Percentiles rank a stretch among this genome's conserved stretches.
phyloP scores from a whole-genome alignment of 2,113 vertebrate genomes.

The Phoxinus phoxinus region DNA sequence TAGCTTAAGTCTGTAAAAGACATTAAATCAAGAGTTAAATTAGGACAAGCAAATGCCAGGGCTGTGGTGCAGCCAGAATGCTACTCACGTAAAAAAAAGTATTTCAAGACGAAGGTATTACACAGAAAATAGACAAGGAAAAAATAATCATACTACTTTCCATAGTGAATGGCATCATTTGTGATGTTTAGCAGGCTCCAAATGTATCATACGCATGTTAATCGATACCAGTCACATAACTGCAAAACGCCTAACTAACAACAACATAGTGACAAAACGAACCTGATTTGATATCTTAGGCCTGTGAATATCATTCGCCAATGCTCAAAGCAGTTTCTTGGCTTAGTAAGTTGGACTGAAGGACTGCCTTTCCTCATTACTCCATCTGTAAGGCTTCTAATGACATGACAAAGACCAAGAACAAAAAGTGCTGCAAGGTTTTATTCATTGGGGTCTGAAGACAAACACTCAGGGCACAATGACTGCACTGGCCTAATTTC shows the following conservation, averaged over 20 bases:
- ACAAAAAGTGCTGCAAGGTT: conserved; percentile 59
- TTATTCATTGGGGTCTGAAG: conserved; percentile 51
- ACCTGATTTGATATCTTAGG: background rate
- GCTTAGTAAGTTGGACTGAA: conserved; percentile 51
- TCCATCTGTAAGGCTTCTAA: conserved; percentile 57
- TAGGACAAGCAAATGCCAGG: conserved; percentile 17
- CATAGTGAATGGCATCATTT: background rate
- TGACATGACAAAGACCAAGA: conserved; percentile 59
- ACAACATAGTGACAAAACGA: background rate
- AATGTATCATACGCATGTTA: background rate
- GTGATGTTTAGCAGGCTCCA: background rate
- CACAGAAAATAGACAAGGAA: background rate
- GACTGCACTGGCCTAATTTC: conserved; percentile 56
- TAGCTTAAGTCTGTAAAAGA: background rate
- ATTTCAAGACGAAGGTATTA: background rate
- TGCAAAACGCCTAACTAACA: background rate
- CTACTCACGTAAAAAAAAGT: background rate
- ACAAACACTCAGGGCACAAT: conserved; percentile 57
- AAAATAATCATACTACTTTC: background rate
- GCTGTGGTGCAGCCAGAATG: background rate
- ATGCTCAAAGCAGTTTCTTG: conserved; percentile 65
- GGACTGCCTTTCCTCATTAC: conserved; percentile 60
- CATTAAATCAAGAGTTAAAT: conserved; percentile 18
- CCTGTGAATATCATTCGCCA: background rate
- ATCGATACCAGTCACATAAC: background rate